Evolutionary conservation across 2,797 vertebrate genomes (phyloP).

Genomic region (Gastrophryne carolinensis): DNA sequence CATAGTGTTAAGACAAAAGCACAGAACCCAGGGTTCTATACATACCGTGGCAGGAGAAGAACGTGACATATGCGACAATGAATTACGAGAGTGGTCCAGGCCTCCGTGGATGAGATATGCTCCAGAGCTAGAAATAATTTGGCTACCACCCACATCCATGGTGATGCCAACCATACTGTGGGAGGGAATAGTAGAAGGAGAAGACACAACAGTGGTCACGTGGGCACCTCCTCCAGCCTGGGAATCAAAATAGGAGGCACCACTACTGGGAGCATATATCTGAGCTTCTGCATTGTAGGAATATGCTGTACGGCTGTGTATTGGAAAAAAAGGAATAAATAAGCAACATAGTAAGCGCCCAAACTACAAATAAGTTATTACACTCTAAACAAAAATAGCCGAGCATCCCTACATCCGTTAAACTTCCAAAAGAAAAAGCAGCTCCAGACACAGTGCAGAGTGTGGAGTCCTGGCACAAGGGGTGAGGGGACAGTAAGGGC

Average conservation of each 20-base stretch:
- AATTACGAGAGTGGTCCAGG: slow-evolving; percentile 87
- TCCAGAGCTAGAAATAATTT: slow-evolving; percentile 88
- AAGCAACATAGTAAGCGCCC: too few species aligned
- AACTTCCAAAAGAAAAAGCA: too few species aligned
- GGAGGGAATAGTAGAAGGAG: slow-evolving; percentile 80
- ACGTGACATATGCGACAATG: slow-evolving; percentile 88
- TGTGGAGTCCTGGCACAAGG: too few species aligned
- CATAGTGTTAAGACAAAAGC: too few species aligned
- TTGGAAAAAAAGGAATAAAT: not conserved
- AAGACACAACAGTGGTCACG: slow-evolving; percentile 90
- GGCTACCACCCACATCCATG: slow-evolving; percentile 90
- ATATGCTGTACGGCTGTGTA: slow-evolving; percentile 83
- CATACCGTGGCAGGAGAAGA: slow-evolving; percentile 96
- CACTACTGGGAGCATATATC: slow-evolving; percentile 84
- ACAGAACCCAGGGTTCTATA: too few species aligned
- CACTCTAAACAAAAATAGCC: too few species aligned
- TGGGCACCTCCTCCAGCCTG: slow-evolving; percentile 80
- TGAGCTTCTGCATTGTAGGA: slow-evolving; percentile 90
- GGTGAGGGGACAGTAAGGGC: too few species aligned
- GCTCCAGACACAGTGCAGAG: too few species aligned
- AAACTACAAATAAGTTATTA: too few species aligned
- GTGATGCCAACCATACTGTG: slow-evolving; percentile 96
- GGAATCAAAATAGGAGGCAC: slow-evolving; percentile 87
- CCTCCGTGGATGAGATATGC: slow-evolving; percentile 93
- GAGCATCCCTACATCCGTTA: too few species aligned